phyloP scores from a whole-genome alignment of 2,797 vertebrate genomes.

The Okamejei kenojei region DNA sequence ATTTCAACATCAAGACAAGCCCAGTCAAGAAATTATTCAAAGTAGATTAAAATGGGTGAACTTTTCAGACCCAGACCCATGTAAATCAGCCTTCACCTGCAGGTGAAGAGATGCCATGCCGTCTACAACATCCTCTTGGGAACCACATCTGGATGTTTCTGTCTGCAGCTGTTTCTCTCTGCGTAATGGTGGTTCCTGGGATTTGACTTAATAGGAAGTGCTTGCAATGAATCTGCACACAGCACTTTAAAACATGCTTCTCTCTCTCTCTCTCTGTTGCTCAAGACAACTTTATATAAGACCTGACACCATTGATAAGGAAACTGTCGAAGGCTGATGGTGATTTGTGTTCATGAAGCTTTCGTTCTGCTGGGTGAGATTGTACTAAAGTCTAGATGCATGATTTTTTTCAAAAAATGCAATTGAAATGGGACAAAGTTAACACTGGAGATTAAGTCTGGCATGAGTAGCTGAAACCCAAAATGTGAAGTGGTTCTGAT shows the following conservation, averaged over 20 bases:
- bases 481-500: neutral
- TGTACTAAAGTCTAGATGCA: neutral
- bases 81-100: neutral
- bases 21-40: neutral
- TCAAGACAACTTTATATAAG: neutral
- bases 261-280: neutral
- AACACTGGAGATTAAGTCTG: neutral
- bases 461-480: neutral
- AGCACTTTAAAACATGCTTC: slow-evolving; percentile 20
- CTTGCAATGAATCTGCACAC: neutral
- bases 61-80: neutral
- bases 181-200: neutral
- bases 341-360: neutral
- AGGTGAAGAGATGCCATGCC: neutral
- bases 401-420: neutral
- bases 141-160: neutral
- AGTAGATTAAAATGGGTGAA: neutral
- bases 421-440: neutral
- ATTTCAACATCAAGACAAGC: neutral
- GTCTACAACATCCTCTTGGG: neutral
- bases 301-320: neutral
- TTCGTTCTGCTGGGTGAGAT: neutral
- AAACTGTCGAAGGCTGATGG: neutral
- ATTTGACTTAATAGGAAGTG: neutral
- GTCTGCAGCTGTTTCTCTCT: neutral